Percentiles rank a stretch among this genome's conserved stretches.
Evolutionary conservation across 2,113 vertebrate genomes (phyloP).

Genomic region (Esox niger): DNA sequence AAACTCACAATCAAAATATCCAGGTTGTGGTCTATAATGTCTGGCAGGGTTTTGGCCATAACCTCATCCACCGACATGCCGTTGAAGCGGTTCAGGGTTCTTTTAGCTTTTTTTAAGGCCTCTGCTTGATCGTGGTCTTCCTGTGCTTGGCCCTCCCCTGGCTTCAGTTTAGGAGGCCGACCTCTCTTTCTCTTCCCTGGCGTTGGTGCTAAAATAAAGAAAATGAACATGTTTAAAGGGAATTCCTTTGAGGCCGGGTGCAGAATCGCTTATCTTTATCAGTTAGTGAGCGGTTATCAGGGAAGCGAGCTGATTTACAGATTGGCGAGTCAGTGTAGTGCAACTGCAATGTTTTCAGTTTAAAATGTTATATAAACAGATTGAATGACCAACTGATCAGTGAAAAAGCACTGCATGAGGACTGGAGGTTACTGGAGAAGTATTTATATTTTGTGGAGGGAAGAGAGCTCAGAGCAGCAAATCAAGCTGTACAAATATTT

Average conservation of each 20-base stretch:
- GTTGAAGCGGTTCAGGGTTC: conserved; percentile 92
- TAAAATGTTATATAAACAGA: too few relatives aligned
- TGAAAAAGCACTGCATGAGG: too few relatives aligned
- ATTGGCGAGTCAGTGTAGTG: too few relatives aligned
- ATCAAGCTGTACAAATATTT: neutral
- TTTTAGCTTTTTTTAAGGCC: conserved; percentile 86
- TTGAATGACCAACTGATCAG: too few relatives aligned
- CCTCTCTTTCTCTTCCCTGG: conserved; percentile 85
- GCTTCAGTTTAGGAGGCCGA: conserved; percentile 72
- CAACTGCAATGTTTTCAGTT: too few relatives aligned
- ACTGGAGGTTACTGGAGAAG: too few relatives aligned
- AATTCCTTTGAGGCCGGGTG: too few relatives aligned
- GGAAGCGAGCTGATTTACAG: too few relatives aligned
- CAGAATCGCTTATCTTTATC: too few relatives aligned
- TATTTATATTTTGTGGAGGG: neutral
- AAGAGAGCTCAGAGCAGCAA: neutral
- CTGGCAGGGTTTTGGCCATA: conserved; percentile 91
- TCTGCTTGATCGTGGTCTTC: conserved; percentile 79
- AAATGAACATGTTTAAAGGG: neutral
- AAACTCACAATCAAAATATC: conserved; percentile 95
- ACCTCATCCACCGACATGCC: conserved; percentile 93
- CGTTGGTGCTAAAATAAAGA: conserved; percentile 51
- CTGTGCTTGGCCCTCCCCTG: conserved; percentile 76
- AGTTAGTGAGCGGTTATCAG: too few relatives aligned
- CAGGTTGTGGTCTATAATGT: conserved; percentile 90